Conservation (phyloP, 2,888 invertebrate genomes). For the Cosmorhoe ocellata region DNA sequence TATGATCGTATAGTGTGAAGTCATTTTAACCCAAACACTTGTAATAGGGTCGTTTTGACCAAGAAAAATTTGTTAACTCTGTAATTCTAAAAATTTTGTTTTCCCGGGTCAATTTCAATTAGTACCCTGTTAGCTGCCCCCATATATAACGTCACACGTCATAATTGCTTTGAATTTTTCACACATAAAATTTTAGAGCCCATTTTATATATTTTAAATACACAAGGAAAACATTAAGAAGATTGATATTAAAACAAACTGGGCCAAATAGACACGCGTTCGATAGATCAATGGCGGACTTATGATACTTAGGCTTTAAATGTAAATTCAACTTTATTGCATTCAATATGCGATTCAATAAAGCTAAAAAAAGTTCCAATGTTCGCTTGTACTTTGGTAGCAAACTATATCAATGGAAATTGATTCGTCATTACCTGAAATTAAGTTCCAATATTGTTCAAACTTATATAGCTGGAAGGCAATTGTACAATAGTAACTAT, state of each 20-base stretch:
- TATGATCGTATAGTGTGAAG: too few relatives aligned
- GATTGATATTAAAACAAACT: conserved; percentile 23
- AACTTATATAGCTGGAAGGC: background rate
- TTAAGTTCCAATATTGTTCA: background rate
- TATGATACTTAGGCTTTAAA: background rate
- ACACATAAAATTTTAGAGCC: conserved; percentile 15
- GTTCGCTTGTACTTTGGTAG: too few relatives aligned
- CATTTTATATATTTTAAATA: conserved; percentile 23
- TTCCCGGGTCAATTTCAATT: background rate
- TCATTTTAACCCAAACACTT: too few relatives aligned
- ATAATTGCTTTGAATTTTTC: conserved; percentile 18
- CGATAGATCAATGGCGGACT: conserved; percentile 3
- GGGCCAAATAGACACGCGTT: conserved; percentile 11
- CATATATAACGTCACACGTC: background rate
- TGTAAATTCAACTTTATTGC: background rate
- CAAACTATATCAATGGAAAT: background rate
- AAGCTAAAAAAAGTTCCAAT: too few relatives aligned
- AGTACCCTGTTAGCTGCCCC: background rate
- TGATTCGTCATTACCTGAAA: background rate
- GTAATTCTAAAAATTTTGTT: background rate
- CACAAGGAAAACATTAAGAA: conserved; percentile 26
- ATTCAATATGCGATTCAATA: background rate
- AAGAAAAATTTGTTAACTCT: background rate
- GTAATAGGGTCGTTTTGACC: conserved; percentile 1
- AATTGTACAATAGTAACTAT: background rate